These are phyloP conservation scores for Epirrhoe tristata DNA, from an alignment of 2,888 invertebrate genomes.

Conservation along the genomic window DNA sequence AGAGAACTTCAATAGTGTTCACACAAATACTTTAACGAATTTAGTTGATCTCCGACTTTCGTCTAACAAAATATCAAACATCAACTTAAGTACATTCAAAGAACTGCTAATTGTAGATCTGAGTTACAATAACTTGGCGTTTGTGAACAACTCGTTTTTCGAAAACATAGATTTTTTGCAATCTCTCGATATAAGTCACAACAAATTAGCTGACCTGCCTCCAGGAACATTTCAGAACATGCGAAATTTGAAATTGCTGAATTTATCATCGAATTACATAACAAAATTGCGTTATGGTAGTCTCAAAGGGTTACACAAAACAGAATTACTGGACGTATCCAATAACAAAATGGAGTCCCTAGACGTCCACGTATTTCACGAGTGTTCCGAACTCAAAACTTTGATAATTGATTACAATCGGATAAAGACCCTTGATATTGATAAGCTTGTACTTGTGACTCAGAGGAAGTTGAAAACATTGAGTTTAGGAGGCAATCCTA, in stretches of 20 bases:
- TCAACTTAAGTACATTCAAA: conserved; percentile 65
- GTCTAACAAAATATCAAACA: conserved; percentile 58
- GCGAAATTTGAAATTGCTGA: conserved; percentile 65
- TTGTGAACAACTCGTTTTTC: conserved; percentile 60
- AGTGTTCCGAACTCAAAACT: conserved; percentile 65
- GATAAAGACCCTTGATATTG: conserved; percentile 67
- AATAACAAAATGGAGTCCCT: conserved; percentile 63
- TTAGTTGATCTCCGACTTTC: conserved; percentile 62
- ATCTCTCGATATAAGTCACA: conserved; percentile 66
- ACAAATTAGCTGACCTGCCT: conserved; percentile 59
- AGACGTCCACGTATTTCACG: conserved; percentile 73
- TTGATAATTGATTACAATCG: conserved; percentile 73
- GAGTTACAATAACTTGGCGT: conserved; percentile 59
- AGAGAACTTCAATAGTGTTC: conserved; percentile 60
- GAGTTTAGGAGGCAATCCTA: conserved; percentile 75
- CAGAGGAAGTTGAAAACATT: conserved; percentile 60
- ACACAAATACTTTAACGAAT: conserved; percentile 58
- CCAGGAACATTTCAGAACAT: conserved; percentile 72
- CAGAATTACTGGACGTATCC: conserved; percentile 70
- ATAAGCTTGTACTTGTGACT: conserved; percentile 58
- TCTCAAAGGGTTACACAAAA: conserved; percentile 68
- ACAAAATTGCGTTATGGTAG: conserved; percentile 66
- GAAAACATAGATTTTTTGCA: conserved; percentile 60
- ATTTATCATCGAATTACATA: conserved; percentile 68
- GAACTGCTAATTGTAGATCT: conserved; percentile 63